Percentiles rank a stretch among this genome's conserved stretches.
Evolutionary conservation across 2,113 vertebrate genomes (phyloP).

Genomic region (Engystomops pustulosus): DNA sequence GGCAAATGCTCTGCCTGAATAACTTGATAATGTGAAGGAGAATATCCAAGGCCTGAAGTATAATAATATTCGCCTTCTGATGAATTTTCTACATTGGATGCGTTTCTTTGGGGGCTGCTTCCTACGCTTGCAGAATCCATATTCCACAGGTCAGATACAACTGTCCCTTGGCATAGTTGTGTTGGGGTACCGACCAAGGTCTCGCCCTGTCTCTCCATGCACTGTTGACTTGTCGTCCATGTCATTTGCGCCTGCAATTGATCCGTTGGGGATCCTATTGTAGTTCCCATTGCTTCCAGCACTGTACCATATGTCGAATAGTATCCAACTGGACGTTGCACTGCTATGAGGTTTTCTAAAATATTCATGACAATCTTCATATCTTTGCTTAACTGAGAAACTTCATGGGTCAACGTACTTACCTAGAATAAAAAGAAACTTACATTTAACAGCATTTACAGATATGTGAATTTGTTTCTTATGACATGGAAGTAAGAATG

Average conservation of each 20-base stretch:
- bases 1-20: slow-evolving; percentile 74
- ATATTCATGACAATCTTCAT: slow-evolving; percentile 77
- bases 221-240: slow-evolving; percentile 71
- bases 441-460: too few species aligned
- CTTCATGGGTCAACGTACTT: slow-evolving; percentile 75
- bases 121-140: slow-evolving; percentile 68
- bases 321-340: slow-evolving; percentile 68
- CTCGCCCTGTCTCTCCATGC: slow-evolving; percentile 66
- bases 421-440: too few species aligned
- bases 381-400: slow-evolving; percentile 80
- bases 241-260: slow-evolving; percentile 68
- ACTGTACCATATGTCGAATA: slow-evolving; percentile 66
- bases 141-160: slow-evolving; percentile 69
- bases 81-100: slow-evolving; percentile 65
- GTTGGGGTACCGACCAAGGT: slow-evolving; percentile 69
- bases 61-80: slow-evolving; percentile 67
- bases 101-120: slow-evolving; percentile 72
- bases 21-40: slow-evolving; percentile 72
- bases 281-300: slow-evolving; percentile 50
- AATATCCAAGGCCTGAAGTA: slow-evolving; percentile 66
- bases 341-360: slow-evolving; percentile 72
- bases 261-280: slow-evolving; percentile 69
- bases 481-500: too few species aligned
- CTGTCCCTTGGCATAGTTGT: slow-evolving; percentile 69
- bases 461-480: too few species aligned